Percentiles rank a stretch among this genome's conserved stretches.
These are phyloP conservation scores for Diplodus puntazzo DNA, from an alignment of 2,797 vertebrate genomes.

Conservation along the genomic window DNA sequence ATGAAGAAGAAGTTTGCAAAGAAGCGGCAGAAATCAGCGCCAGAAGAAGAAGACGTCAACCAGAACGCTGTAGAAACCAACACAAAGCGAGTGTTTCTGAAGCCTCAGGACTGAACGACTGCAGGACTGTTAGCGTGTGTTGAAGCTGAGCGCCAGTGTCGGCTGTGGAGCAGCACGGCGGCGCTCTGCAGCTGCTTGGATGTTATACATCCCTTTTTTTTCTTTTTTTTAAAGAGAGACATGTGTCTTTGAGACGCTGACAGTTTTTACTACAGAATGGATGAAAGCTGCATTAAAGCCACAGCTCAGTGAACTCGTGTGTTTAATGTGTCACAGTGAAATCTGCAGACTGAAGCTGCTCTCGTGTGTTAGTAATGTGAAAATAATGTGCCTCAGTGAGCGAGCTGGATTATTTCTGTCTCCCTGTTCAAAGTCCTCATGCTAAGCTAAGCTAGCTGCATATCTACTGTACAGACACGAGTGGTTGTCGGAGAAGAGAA, in stretches of 20 bases:
- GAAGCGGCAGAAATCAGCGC: conserved; percentile 70
- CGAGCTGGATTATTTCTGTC: too few relatives aligned
- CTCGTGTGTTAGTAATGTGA: too few relatives aligned
- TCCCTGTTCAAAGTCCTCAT: too few relatives aligned
- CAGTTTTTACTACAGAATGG: background rate
- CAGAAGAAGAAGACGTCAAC: conserved; percentile 62
- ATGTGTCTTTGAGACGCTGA: conserved; percentile 12
- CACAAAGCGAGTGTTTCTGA: conserved; percentile 78
- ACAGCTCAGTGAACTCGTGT: background rate
- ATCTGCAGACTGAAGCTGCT: too few relatives aligned
- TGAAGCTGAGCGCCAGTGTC: background rate
- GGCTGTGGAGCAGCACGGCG: background rate
- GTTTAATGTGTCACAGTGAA: background rate
- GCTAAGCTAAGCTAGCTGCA: too few relatives aligned
- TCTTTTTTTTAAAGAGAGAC: conserved; percentile 16
- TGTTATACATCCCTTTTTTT: conserved; percentile 70
- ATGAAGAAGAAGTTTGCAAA: conserved; percentile 86
- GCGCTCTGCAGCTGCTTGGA: conserved; percentile 45
- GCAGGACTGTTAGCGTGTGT: too few relatives aligned
- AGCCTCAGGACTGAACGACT: conserved; percentile 84
- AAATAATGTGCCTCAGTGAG: too few relatives aligned
- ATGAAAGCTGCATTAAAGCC: conserved; percentile 29
- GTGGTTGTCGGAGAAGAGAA: too few relatives aligned
- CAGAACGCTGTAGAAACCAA: conserved; percentile 39
- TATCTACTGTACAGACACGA: too few relatives aligned